These are phyloP conservation scores for Caenorhabditis latens DNA, from an alignment of 1,140 invertebrate genomes.

Conservation along the genomic window DNA sequence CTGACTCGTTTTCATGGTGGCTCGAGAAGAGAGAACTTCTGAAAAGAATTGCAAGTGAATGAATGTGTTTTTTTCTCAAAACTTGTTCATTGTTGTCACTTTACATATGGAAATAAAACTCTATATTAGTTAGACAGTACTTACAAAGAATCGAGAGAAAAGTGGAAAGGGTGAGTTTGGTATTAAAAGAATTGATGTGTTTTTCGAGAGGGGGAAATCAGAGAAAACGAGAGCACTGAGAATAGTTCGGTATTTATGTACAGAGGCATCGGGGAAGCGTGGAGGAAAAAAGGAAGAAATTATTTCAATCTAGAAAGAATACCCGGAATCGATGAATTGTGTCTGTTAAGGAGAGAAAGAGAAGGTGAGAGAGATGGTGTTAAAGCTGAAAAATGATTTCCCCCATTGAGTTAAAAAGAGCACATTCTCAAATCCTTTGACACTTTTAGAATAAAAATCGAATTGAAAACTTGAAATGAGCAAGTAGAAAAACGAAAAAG, in stretches of 20 bases:
- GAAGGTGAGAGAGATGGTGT: not conserved
- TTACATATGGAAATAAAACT: not conserved
- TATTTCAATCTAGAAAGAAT: not conserved
- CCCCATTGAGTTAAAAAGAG: too few species aligned
- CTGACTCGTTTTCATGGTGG: conserved; percentile 47
- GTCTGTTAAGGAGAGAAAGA: not conserved
- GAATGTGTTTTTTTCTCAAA: not conserved
- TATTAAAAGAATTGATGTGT: not conserved
- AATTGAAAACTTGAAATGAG: too few species aligned
- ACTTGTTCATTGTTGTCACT: conserved; percentile 1
- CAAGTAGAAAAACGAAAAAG: not conserved
- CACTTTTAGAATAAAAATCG: not conserved
- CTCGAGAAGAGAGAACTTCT: not conserved
- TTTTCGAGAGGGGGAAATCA: not conserved
- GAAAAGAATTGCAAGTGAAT: not conserved
- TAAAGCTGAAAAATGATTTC: not conserved
- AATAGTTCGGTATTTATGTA: not conserved
- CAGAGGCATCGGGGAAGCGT: conserved; percentile 15
- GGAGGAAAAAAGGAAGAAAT: not conserved
- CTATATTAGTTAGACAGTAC: conserved; percentile 6
- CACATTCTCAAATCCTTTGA: not conserved
- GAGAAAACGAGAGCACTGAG: conserved; percentile 6
- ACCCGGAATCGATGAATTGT: conserved; percentile 21
- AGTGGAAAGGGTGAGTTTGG: not conserved
- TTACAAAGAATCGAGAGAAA: conserved; percentile 12